A percentile compares a stretch with the other conserved stretches of the same genome.
These are phyloP conservation scores for Aleiodes sp. DNA, from an alignment of 1,140 invertebrate genomes.

Conservation along the genomic window DNA sequence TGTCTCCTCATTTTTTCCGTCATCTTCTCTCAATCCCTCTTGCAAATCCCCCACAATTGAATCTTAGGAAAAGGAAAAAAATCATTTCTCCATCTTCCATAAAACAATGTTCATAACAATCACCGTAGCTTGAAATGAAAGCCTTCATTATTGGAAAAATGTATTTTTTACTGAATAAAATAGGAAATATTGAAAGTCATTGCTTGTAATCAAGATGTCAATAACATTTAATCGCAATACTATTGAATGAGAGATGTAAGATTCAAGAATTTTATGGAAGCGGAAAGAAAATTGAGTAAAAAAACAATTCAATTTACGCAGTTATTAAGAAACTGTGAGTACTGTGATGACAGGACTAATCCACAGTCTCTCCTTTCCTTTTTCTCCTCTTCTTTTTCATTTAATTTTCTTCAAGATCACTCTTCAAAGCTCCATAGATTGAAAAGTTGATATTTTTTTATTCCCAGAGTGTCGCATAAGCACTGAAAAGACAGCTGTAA, in stretches of 20 bases:
- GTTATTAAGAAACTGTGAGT: background rate
- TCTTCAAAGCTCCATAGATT: background rate
- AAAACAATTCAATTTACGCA: no score
- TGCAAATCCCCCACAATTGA: background rate
- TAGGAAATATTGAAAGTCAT: background rate
- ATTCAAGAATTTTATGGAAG: background rate
- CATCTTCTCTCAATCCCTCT: no score
- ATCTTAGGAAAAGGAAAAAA: background rate
- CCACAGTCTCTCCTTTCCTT: background rate
- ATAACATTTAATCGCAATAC: no score
- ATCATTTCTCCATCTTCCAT: background rate
- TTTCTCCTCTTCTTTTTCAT: no score
- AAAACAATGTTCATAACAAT: background rate
- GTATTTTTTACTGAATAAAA: background rate
- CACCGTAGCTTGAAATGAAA: background rate
- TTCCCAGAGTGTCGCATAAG: background rate
- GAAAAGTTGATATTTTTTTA: background rate
- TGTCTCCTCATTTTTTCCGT: no score
- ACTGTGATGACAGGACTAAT: background rate
- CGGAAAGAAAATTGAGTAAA: background rate
- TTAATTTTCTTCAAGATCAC: background rate
- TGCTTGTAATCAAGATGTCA: no score
- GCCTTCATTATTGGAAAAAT: background rate
- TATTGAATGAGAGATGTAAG: background rate
- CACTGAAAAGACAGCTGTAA: conserved; percentile 5